These are phyloP conservation scores for Chelon auratus DNA, from an alignment of 2,797 vertebrate genomes.

Conservation along the genomic window DNA sequence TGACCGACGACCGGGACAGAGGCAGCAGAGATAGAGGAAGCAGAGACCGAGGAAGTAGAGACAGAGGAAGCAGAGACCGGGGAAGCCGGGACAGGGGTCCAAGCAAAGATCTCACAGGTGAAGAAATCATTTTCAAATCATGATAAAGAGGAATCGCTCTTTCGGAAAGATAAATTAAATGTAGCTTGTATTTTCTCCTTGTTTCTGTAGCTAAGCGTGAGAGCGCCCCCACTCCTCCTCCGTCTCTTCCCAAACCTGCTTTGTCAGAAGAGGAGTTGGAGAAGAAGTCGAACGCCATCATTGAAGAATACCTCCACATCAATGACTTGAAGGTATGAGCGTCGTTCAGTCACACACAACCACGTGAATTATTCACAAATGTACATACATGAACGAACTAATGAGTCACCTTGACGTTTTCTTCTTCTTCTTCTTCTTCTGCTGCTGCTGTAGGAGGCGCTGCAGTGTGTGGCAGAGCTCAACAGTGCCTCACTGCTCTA, in stretches of 20 bases:
- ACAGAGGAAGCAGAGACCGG: constrained; percentile 71
- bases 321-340: constrained; percentile 94
- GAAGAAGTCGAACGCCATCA: constrained; percentile 94
- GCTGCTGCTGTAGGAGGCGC: constrained; percentile 87
- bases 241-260: constrained; percentile 80
- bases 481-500: constrained; percentile 89
- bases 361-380: not conserved
- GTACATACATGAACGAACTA: accelerated
- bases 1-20: constrained; percentile 88
- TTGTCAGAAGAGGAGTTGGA: constrained; percentile 93
- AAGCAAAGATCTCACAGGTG: constrained; percentile 75
- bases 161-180: not conserved
- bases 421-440: not conserved
- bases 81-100: constrained; percentile 74
- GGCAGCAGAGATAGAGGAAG: constrained; percentile 77
- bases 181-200: not conserved
- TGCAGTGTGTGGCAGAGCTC: constrained; percentile 95
- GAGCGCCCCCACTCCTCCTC: constrained; percentile 77
- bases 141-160: too few relatives aligned
- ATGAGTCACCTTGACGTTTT: not conserved
- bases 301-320: constrained; percentile 97
- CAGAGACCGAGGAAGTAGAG: constrained; percentile 76
- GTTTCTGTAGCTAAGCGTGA: constrained; percentile 87
- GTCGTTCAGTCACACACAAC: accelerated
- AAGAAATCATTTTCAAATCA: not conserved